These are phyloP conservation scores for Eristalinus sepulchralis DNA, from an alignment of 2,888 invertebrate species.

Conservation along the genomic window DNA sequence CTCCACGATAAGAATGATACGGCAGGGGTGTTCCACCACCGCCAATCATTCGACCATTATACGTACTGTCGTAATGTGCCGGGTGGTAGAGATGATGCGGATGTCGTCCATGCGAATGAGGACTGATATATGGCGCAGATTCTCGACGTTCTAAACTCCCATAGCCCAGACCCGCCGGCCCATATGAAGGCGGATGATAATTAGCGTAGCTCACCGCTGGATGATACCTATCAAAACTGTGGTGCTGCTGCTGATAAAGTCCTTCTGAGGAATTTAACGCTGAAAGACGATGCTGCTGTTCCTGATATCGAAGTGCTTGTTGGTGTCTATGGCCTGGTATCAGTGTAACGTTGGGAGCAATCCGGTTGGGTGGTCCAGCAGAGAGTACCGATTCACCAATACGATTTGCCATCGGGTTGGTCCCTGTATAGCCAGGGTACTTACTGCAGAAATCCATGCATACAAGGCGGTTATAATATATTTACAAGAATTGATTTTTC, in stretches of 20 bases:
- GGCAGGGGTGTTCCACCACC: constrained; percentile 53
- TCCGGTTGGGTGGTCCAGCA: constrained; percentile 58
- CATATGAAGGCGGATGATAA: constrained; percentile 44
- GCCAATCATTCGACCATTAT: constrained; percentile 71
- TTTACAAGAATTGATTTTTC: constrained; percentile 62
- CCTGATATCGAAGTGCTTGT: constrained; percentile 54
- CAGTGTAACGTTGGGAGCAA: constrained; percentile 60
- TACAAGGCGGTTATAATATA: constrained; percentile 51
- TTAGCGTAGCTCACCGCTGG: constrained; percentile 39
- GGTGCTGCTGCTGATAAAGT: constrained; percentile 58
- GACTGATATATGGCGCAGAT: constrained; percentile 44
- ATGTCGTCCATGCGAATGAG: constrained; percentile 43
- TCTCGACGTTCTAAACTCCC: constrained; percentile 51
- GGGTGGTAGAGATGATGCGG: constrained; percentile 61
- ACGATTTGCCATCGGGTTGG: constrained; percentile 55
- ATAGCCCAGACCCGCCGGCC: constrained; percentile 37
- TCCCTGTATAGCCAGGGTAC: constrained; percentile 46
- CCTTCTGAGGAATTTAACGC: constrained; percentile 57
- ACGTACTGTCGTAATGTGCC: constrained; percentile 68
- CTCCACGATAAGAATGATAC: constrained; percentile 63
- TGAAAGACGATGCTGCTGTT: constrained; percentile 60
- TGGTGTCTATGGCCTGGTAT: constrained; percentile 54
- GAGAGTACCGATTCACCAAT: constrained; percentile 54
- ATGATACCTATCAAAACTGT: constrained; percentile 59
- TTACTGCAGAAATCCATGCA: constrained; percentile 69